These are phyloP conservation scores for Camptogramma bilineatum DNA, from an alignment of 2,888 invertebrate genomes.

Conservation along the genomic window DNA sequence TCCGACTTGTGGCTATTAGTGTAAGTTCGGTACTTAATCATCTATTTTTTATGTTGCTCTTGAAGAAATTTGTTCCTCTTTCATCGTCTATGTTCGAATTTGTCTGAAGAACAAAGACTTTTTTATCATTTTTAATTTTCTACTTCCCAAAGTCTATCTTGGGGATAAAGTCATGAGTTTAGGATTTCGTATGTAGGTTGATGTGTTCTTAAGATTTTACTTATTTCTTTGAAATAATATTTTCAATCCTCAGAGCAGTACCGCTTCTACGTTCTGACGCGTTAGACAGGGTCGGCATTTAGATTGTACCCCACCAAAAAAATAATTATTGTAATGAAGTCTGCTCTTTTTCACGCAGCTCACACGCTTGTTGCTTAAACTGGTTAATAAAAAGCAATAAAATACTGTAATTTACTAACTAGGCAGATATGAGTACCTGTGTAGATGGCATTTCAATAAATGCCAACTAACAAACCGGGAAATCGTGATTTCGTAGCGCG, in stretches of 20 bases:
- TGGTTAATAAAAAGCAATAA: conserved; percentile 8
- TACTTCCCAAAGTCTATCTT: too few relatives aligned
- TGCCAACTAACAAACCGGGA: conserved; percentile 34
- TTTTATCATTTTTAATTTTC: too few relatives aligned
- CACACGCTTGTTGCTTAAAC: conserved; percentile 6
- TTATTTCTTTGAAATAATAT: too few relatives aligned
- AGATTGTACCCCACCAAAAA: neutral
- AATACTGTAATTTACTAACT: neutral
- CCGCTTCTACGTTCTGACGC: neutral
- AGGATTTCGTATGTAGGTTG: too few relatives aligned
- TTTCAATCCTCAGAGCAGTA: too few relatives aligned
- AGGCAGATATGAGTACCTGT: neutral
- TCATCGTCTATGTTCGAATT: too few relatives aligned
- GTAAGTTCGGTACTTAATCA: neutral
- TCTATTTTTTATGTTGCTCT: neutral
- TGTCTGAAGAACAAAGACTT: too few relatives aligned
- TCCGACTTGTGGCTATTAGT: neutral
- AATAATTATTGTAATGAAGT: conserved; percentile 3
- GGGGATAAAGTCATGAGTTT: too few relatives aligned
- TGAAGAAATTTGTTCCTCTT: too few relatives aligned
- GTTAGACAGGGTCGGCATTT: neutral
- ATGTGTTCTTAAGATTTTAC: too few relatives aligned
- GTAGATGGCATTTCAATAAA: conserved; percentile 26
- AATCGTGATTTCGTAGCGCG: conserved; percentile 30
- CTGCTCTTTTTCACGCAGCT: conserved; percentile 10